Evolutionary conservation across 2,888 invertebrate species (phyloP), one percentile per base, ranked within the genome.

Genomic region (Hydroisotoma schaefferi): DNA sequence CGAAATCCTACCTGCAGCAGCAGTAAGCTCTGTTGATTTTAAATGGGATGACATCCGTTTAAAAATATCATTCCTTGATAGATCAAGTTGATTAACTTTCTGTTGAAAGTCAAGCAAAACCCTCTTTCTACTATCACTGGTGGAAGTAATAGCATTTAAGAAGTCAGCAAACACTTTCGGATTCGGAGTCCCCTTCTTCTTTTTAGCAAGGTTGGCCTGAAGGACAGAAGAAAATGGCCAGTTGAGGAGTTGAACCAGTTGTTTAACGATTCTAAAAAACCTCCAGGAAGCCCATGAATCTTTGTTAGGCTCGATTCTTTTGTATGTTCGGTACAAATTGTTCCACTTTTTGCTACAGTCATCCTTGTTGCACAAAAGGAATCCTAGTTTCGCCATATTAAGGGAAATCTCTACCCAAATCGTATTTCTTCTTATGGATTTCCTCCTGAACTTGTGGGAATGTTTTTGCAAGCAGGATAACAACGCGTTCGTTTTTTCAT

Each of bases 301-400:
- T 23, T 25, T 25, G 23, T 25, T 3, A 2, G 6, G 3, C 2
- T 8, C 3, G 25, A 46, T 25, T 23, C 10, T 46, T 25, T 46
- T 46, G 15, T 23, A 46, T 3, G 46, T 23, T 23, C 46, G 22
- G 23, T 23, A 46, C 20, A 46, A 25, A 25, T 46, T 46, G 23
- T 46, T 25, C 46, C 46, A 46, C 23, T 46, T 46, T 20, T 46
- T 46, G 12, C 23, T 20, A 25, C 46, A 46, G 5, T 46, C 46
- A 20, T 46, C 46, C 12, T 25, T 22, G 25, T 46, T 25, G 15
- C 46, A 46, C 3, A 23, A 3, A 18, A 12, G 12, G 15, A 23
- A 46, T 4, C 23, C 46, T 23, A 6, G 5, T 15, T 23, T 10
- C 15, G 6, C 6, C 46, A 46, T 22, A 23, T 46, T 25, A 5